Percentiles rank a stretch among this genome's conserved stretches.
These are phyloP conservation scores for Nymphalis urticae DNA, from an alignment of 2,888 invertebrate genomes.

Conservation along the genomic window DNA sequence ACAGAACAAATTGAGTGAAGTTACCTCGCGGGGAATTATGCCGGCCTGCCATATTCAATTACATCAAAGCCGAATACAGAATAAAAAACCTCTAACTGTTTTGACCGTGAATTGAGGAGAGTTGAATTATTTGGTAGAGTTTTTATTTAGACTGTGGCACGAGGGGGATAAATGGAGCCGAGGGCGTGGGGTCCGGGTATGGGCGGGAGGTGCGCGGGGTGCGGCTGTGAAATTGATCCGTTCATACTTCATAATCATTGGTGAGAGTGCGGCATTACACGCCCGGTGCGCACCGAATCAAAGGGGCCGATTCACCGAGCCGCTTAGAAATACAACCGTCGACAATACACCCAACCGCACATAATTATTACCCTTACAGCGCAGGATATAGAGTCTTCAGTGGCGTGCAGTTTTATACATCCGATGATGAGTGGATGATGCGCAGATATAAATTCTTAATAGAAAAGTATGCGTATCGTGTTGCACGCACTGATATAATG, in stretches of 20 bases:
- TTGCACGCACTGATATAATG: slow-evolving; percentile 12
- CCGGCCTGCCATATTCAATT: slow-evolving; percentile 33
- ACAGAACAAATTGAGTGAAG: slow-evolving; percentile 76
- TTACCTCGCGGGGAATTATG: slow-evolving; percentile 36
- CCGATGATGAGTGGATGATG: not conserved
- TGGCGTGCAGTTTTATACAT: not conserved
- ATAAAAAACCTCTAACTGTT: slow-evolving; percentile 9
- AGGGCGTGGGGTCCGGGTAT: slow-evolving; percentile 22
- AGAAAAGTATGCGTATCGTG: slow-evolving; percentile 15
- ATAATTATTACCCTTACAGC: not conserved
- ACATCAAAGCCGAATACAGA: slow-evolving; percentile 17
- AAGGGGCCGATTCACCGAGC: slow-evolving; percentile 21
- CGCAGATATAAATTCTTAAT: slow-evolving; percentile 11
- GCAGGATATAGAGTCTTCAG: not conserved
- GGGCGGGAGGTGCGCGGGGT: slow-evolving; percentile 46
- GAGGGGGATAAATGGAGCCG: slow-evolving; percentile 11
- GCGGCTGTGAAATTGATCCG: slow-evolving; percentile 66
- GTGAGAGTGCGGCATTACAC: slow-evolving; percentile 49
- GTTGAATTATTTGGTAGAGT: not conserved
- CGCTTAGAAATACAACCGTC: slow-evolving; percentile 11
- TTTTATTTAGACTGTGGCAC: slow-evolving; percentile 32
- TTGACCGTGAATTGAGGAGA: not conserved
- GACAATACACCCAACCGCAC: not conserved
- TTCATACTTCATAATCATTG: slow-evolving; percentile 67
- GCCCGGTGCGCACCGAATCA: slow-evolving; percentile 38